A percentile compares a stretch with the other conserved stretches of the same genome.
phyloP scores from a whole-genome alignment of 64 coral and sea anemone genomes.

The Montipora capricornis region DNA sequence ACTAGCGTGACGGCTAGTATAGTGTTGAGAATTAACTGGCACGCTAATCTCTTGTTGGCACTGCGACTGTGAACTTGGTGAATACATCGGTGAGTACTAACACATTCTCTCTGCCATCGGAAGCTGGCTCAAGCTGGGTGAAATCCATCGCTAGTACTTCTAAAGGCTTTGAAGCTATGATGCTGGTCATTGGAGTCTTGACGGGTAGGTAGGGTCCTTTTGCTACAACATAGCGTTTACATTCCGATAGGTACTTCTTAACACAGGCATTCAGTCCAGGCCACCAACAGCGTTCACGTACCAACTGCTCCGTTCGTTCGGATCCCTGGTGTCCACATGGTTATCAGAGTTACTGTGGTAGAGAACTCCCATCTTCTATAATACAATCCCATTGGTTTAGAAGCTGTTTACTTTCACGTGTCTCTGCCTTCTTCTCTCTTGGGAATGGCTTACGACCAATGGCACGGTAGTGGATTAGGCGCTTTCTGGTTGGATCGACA shows the following conservation, averaged over 20 bases:
- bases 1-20: no score
- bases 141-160: slow-evolving; percentile 61
- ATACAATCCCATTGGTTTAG: no score
- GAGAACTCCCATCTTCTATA: no score
- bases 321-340: background rate
- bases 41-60: slow-evolving; percentile 56
- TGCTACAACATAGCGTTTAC: slow-evolving; percentile 44
- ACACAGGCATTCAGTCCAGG: slow-evolving; percentile 45
- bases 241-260: slow-evolving; percentile 36
- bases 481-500: no score
- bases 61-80: slow-evolving; percentile 51
- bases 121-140: slow-evolving; percentile 19
- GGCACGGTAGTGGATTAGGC: no score
- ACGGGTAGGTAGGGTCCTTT: slow-evolving; percentile 71
- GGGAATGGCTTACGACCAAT: no score
- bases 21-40: no score
- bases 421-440: slow-evolving; percentile 19
- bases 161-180: slow-evolving; percentile 37
- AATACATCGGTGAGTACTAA: slow-evolving; percentile 43
- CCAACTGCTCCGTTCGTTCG: no score
- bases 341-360: no score
- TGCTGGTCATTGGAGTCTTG: slow-evolving; percentile 42
- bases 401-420: background rate
- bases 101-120: slow-evolving; percentile 48
- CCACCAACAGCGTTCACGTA: slow-evolving; percentile 60